These are phyloP conservation scores for Saccostrea cuccullata DNA, from an alignment of 1,140 invertebrate genomes.

Conservation along the genomic window DNA sequence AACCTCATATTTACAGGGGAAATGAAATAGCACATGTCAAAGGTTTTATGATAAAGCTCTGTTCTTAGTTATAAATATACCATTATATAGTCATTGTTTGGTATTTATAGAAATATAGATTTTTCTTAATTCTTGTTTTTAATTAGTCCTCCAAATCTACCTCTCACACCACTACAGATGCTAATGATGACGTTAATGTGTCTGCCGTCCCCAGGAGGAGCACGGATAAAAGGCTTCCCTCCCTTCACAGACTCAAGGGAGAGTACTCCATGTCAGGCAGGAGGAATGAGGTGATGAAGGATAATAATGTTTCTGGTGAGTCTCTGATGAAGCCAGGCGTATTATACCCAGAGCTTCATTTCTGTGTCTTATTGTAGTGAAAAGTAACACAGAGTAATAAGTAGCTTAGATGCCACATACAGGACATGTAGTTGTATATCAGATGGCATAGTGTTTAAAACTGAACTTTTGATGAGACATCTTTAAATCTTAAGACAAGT, in stretches of 20 bases:
- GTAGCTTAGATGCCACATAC: not conserved
- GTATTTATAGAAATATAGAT: too few species aligned
- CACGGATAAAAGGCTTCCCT: conserved; percentile 1
- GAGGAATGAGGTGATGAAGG: conserved; percentile 50
- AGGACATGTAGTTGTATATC: too few species aligned
- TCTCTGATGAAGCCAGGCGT: not conserved
- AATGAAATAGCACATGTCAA: too few species aligned
- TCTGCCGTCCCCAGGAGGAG: not conserved
- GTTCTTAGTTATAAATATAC: too few species aligned
- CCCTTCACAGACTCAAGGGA: conserved; percentile 53
- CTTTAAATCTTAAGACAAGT: too few species aligned
- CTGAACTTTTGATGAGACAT: too few species aligned
- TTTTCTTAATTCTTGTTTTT: too few species aligned
- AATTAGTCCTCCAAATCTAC: conserved; percentile 52
- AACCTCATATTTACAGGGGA: too few species aligned
- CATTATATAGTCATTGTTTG: too few species aligned
- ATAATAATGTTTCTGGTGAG: not conserved
- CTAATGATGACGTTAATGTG: not conserved
- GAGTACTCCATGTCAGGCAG: conserved; percentile 62
- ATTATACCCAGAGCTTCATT: too few species aligned
- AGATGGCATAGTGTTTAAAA: too few species aligned
- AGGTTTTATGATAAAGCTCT: too few species aligned
- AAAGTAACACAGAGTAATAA: not conserved
- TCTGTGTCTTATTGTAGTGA: not conserved
- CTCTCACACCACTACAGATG: not conserved